Conservation (phyloP, 2,888 invertebrate genomes). For the Nomada fabriciana region DNA sequence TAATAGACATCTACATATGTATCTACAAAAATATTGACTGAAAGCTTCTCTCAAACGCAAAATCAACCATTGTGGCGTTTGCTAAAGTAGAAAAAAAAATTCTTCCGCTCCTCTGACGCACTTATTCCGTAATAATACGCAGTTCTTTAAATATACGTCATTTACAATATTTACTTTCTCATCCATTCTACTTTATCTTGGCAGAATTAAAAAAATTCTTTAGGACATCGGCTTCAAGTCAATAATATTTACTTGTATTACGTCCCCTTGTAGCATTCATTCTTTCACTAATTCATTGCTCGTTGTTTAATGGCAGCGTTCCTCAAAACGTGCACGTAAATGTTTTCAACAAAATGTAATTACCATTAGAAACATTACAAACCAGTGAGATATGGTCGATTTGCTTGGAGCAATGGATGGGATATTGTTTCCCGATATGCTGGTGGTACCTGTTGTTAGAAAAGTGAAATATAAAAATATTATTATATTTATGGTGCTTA, state of each 20-base stretch:
- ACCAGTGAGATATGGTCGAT: neutral
- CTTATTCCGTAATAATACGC: neutral
- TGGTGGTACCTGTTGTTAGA: constrained; percentile 43
- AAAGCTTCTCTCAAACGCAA: constrained; percentile 1
- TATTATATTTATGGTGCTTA: neutral
- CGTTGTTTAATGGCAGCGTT: constrained; percentile 16
- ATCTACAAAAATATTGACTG: constrained; percentile 34
- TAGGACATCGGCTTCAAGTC: neutral
- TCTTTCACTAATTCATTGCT: constrained; percentile 44
- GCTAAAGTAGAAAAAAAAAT: neutral
- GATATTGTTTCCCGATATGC: constrained; percentile 53
- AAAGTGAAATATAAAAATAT: constrained; percentile 5
- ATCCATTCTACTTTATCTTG: neutral
- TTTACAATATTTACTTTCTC: constrained; percentile 7
- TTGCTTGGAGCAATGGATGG: constrained; percentile 50
- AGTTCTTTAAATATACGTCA: neutral
- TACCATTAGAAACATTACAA: constrained; percentile 20
- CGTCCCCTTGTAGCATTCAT: constrained; percentile 16
- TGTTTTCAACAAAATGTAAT: constrained; percentile 11
- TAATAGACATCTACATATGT: constrained; percentile 56
- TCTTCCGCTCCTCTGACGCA: neutral
- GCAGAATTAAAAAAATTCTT: constrained; percentile 1
- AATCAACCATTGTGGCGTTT: constrained; percentile 29
- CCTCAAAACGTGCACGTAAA: constrained; percentile 23
- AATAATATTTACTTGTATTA: neutral